Evolutionary conservation across 2,113 vertebrate species (phyloP).

Genomic region (Neolamprologus sp.): DNA sequence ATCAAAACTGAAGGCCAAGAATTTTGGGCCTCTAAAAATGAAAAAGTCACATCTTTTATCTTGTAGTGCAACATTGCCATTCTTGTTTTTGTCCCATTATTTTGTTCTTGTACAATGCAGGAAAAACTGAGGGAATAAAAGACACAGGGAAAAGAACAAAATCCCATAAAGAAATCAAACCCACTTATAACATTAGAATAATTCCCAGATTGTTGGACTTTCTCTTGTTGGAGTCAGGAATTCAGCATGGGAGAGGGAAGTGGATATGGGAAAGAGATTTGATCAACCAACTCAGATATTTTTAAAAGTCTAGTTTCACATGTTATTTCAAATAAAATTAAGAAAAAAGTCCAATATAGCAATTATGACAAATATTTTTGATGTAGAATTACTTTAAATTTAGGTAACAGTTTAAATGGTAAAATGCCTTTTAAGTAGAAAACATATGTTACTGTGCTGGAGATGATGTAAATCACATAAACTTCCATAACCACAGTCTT

Average conservation of each 20-base stretch:
- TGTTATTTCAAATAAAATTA: background rate
- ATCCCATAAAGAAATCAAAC: background rate
- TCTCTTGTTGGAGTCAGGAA: background rate
- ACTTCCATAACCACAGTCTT: background rate
- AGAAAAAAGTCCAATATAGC: background rate
- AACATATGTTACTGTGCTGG: background rate
- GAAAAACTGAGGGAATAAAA: background rate
- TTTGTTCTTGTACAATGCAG: background rate
- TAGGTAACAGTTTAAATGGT: background rate
- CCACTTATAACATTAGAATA: background rate
- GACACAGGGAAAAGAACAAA: background rate
- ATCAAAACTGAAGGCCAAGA: background rate
- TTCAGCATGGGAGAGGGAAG: background rate
- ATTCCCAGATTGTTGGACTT: background rate
- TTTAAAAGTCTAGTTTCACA: background rate
- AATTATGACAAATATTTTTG: background rate
- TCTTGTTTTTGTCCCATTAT: background rate
- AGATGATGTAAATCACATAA: background rate
- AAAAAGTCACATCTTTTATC: background rate
- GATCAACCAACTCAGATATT: background rate
- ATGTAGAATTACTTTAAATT: background rate
- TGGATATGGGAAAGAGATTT: background rate
- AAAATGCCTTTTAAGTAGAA: background rate
- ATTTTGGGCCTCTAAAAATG: background rate
- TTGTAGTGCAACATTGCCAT: background rate